Evolutionary conservation across 2,113 vertebrate species (phyloP).

Genomic region (Solea solea): DNA sequence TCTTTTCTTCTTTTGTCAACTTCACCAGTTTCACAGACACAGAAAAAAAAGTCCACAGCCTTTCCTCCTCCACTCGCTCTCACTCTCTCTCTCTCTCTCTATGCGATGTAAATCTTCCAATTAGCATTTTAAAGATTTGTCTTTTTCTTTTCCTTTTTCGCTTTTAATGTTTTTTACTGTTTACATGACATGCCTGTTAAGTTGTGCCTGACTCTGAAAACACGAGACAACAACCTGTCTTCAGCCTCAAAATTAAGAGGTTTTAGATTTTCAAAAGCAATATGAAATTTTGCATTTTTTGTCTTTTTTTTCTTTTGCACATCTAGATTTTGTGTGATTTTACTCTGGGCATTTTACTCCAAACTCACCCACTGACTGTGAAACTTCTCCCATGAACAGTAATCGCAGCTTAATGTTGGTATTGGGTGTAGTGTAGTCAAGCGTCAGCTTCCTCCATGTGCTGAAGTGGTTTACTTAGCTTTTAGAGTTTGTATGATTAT

Average conservation of each 20-base stretch:
- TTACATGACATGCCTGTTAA: slow-evolving; percentile 74
- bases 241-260: slow-evolving; percentile 29
- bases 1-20: slow-evolving; percentile 18
- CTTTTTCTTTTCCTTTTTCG: slow-evolving; percentile 28
- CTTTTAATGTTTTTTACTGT: slow-evolving; percentile 63
- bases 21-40: slow-evolving; percentile 65
- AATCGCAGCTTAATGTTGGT: not conserved
- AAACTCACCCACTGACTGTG: not conserved
- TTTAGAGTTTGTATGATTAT: not conserved
- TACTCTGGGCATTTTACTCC: slow-evolving; percentile 18
- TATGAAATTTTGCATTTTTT: slow-evolving; percentile 31
- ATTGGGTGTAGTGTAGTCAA: not conserved
- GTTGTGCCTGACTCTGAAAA: slow-evolving; percentile 79
- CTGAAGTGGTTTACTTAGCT: not conserved
- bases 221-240: slow-evolving; percentile 41
- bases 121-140: slow-evolving; percentile 60
- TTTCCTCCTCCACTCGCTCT: not conserved
- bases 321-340: slow-evolving; percentile 17
- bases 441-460: slow-evolving; percentile 11
- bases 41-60: slow-evolving; percentile 55
- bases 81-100: slow-evolving; percentile 43
- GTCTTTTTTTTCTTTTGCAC: not conserved
- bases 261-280: slow-evolving; percentile 35
- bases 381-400: not conserved
- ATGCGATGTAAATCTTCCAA: slow-evolving; percentile 64